Evolutionary conservation across 2,888 invertebrate genomes (phyloP).

Genomic region (Sipha maydis): DNA sequence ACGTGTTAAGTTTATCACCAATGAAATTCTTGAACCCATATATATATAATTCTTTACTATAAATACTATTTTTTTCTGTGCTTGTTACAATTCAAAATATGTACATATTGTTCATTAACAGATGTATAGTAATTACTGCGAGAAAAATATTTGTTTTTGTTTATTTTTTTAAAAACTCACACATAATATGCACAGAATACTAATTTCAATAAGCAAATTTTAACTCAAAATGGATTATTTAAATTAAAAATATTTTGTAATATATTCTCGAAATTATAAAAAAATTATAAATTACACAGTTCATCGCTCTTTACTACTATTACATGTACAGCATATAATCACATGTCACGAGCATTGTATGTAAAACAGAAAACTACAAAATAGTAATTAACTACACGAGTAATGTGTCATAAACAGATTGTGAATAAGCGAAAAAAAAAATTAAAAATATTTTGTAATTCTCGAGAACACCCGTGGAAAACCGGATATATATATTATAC

Average conservation of each 20-base stretch:
- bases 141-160: no score
- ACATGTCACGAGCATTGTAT: constrained; percentile 24
- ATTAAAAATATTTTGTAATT: background rate
- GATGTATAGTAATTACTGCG: no score
- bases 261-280: no score
- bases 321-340: background rate
- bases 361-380: background rate
- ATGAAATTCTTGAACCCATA: background rate
- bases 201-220: no score
- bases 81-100: background rate
- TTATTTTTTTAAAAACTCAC: no score
- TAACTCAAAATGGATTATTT: background rate
- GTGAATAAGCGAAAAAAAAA: background rate
- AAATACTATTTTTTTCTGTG: background rate
- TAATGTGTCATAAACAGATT: constrained; percentile 10
- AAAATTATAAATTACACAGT: background rate
- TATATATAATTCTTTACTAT: background rate
- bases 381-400: constrained; percentile 14
- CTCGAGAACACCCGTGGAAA: background rate
- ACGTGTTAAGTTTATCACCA: background rate
- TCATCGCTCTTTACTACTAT: background rate
- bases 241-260: background rate
- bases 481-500: background rate
- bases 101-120: background rate
- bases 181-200: no score